phyloP scores from a whole-genome alignment of 2,888 invertebrate species.

The Sceliomorpha sp. region DNA sequence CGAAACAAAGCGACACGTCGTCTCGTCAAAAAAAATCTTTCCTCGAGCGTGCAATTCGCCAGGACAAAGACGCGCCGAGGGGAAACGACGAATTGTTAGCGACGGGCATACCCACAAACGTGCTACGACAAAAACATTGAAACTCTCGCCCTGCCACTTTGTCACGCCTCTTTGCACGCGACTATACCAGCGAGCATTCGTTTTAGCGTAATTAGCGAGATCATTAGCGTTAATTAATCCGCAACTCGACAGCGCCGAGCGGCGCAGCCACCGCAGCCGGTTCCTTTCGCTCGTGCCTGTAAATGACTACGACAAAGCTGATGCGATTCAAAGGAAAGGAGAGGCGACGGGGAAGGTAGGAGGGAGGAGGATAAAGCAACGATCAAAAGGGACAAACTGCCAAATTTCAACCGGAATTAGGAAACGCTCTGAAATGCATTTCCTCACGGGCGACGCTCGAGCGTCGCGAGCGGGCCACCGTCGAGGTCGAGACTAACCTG shows the following conservation, averaged over 20 bases:
- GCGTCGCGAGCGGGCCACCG: no score
- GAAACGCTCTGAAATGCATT: no score
- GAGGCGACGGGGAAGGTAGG: no score
- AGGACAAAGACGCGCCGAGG: constrained; percentile 3
- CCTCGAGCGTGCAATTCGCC: constrained; percentile 1
- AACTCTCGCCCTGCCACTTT: constrained; percentile 12
- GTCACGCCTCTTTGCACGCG: constrained; percentile 20
- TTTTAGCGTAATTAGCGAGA: constrained; percentile 17
- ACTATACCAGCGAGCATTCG: constrained; percentile 2
- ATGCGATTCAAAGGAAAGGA: no score
- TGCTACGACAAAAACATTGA: constrained; percentile 15
- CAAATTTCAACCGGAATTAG: no score
- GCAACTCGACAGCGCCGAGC: no score
- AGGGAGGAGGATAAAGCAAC: no score
- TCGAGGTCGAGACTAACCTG: constrained; percentile 40
- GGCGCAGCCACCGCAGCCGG: no score
- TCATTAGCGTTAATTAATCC: constrained; percentile 20
- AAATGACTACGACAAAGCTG: no score
- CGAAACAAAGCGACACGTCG: background rate
- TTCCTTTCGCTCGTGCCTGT: no score
- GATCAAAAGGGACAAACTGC: no score
- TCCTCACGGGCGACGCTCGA: no score
- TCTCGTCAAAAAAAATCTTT: constrained; percentile 8
- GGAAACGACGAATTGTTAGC: constrained; percentile 26
- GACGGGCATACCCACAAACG: constrained; percentile 8